Evolutionary conservation across 2,888 invertebrate species (phyloP).

Genomic region (Aethes cnicana): DNA sequence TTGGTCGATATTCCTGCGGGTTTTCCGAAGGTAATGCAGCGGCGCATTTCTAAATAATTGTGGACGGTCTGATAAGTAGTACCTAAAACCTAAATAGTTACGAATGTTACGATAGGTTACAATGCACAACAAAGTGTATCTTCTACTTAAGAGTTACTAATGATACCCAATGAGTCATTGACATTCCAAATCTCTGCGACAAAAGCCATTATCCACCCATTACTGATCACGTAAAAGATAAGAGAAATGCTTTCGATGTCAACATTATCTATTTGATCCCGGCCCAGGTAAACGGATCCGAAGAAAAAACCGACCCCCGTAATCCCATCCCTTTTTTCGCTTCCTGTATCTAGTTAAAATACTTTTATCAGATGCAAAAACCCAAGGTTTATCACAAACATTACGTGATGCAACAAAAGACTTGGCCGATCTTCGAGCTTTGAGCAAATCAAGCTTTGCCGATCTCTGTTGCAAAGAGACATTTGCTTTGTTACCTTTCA

Average conservation of each 20-base stretch:
- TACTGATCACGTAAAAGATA: constrained; percentile 22
- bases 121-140: no score
- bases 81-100: no score
- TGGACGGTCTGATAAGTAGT: no score
- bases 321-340: constrained; percentile 36
- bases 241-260: constrained; percentile 32
- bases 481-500: no score
- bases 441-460: constrained; percentile 13
- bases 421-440: constrained; percentile 36
- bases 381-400: constrained; percentile 39
- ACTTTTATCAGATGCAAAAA: constrained; percentile 38
- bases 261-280: constrained; percentile 32
- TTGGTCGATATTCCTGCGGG: no score
- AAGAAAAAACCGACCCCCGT: constrained; percentile 23
- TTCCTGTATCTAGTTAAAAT: constrained; percentile 40
- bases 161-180: neutral
- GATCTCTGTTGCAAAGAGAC: no score
- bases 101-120: no score
- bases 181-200: neutral
- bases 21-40: no score
- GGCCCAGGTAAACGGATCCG: constrained; percentile 19
- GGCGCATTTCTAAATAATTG: no score
- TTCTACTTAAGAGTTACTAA: no score
- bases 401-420: constrained; percentile 40
- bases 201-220: neutral